phyloP scores from a whole-genome alignment of 2,113 vertebrate species.

The Heterotilapia buettikoferi region DNA sequence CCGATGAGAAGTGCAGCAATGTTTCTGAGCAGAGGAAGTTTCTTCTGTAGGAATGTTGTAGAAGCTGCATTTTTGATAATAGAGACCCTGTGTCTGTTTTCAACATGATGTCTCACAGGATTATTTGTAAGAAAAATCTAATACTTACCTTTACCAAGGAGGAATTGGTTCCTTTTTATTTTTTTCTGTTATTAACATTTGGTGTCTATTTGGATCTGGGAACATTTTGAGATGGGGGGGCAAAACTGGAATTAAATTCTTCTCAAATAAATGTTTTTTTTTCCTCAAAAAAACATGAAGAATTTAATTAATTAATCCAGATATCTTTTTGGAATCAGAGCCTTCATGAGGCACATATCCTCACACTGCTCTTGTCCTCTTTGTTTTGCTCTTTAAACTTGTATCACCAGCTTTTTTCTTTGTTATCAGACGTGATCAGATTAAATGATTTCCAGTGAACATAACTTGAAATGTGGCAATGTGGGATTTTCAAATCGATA shows the following conservation, averaged over 20 bases:
- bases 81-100: not conserved
- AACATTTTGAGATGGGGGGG: not conserved
- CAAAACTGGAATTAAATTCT: not conserved
- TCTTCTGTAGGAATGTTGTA: not conserved
- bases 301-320: not conserved
- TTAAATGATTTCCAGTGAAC: rapidly evolving
- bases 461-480: not conserved
- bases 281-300: rapidly evolving
- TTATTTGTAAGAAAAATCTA: not conserved
- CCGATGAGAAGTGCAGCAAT: not conserved
- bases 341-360: rapidly evolving
- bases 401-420: not conserved
- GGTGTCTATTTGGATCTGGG: not conserved
- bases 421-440: not conserved
- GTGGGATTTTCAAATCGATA: not conserved
- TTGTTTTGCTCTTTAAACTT: not conserved
- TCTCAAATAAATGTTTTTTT: not conserved
- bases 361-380: not conserved
- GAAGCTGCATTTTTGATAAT: not conserved
- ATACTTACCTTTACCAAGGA: rapidly evolving
- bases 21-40: not conserved
- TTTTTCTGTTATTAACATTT: not conserved
- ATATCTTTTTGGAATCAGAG: not conserved
- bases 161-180: rapidly evolving
- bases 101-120: not conserved